Base-by-base conservation (phyloP, 2,888 invertebrate genomes). In the Hypomecis punctinalis region DNA sequence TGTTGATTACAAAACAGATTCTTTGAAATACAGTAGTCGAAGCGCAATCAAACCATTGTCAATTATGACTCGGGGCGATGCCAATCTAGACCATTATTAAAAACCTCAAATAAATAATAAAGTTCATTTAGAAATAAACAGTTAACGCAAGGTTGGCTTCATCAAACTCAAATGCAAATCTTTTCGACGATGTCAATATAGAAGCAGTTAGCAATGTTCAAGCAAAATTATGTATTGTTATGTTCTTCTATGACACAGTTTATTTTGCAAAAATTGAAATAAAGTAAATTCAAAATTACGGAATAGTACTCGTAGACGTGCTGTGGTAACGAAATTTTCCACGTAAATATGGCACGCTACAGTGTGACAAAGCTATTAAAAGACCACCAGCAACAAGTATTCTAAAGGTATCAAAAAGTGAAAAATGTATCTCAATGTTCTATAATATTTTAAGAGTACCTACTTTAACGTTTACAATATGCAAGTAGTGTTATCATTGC, bases 101-200 rank as follows among this genome's bases (percentile, higher is more conserved):
- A 77, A 75, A 68, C 72, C 73, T 74, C 73, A 76, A 73, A 76
- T 78, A 74, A 72, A 74, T 72, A 70, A 66, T 64, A 70, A 62
- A 70, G 67, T 65, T 71, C 77, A 76, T 77, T 73, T 75, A 74
- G 74, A 78, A 79, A 77, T 75, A 76, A 78, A 74, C 72, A 79
- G 73, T 66, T 61, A 72, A 49, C 45, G 65, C 79, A 81, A 84
- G 85, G 83, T 76, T 75, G 70, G 72, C 74, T 72, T 71, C 75
- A 70, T 75, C 72, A 71, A 76, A 66, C 49, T 45, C 61, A 66
- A 66, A 68, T 69, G 76, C 70, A 69, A 76, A 70, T 69, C 73
- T 74, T 60, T 13, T 37, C 48, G 23, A 47, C 11, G 39, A 51
- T 46, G 11, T 42, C 36, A 42, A 40, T 10, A 43, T 43, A 36